A percentile compares a stretch with the other conserved stretches of the same genome.
These are phyloP conservation scores for Caenorhabditis plicata DNA, from an alignment of 2,888 invertebrate species.

Conservation along the genomic window DNA sequence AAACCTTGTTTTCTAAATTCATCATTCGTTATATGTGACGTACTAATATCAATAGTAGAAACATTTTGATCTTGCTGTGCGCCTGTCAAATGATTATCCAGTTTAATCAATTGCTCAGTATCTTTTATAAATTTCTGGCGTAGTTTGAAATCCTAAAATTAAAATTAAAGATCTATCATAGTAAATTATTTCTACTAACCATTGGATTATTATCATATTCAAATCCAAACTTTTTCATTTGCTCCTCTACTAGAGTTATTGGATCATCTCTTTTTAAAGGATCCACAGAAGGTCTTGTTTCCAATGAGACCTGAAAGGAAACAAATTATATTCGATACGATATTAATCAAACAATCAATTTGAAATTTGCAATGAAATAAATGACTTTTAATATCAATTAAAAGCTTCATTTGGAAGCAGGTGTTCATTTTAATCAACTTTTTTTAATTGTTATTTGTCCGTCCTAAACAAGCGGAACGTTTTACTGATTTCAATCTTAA, in stretches of 20 bases:
- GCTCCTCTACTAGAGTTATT: slow-evolving; percentile 21
- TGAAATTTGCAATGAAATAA: too few relatives aligned
- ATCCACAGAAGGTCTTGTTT: too few relatives aligned
- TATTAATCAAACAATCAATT: too few relatives aligned
- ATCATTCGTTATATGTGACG: slow-evolving; percentile 18
- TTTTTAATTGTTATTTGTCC: too few relatives aligned
- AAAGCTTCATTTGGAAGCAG: too few relatives aligned
- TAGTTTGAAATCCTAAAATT: slow-evolving; percentile 17
- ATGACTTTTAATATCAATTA: too few relatives aligned
- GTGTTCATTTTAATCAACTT: too few relatives aligned
- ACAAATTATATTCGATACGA: too few relatives aligned
- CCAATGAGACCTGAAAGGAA: background rate
- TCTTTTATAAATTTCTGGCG: slow-evolving; percentile 24
- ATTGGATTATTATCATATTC: slow-evolving; percentile 12
- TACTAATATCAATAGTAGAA: slow-evolving; percentile 30
- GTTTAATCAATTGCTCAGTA: slow-evolving; percentile 26
- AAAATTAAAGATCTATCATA: background rate
- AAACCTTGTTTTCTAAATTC: slow-evolving; percentile 22
- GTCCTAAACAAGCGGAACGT: too few relatives aligned
- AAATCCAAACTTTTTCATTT: slow-evolving; percentile 25
- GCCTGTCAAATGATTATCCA: slow-evolving; percentile 17
- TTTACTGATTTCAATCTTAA: too few relatives aligned
- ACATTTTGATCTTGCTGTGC: slow-evolving; percentile 11
- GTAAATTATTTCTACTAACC: slow-evolving; percentile 1
- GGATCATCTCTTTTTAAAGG: too few relatives aligned